Evolutionary conservation across 2,113 vertebrate species (phyloP).

Genomic region (Origma solitaria): DNA sequence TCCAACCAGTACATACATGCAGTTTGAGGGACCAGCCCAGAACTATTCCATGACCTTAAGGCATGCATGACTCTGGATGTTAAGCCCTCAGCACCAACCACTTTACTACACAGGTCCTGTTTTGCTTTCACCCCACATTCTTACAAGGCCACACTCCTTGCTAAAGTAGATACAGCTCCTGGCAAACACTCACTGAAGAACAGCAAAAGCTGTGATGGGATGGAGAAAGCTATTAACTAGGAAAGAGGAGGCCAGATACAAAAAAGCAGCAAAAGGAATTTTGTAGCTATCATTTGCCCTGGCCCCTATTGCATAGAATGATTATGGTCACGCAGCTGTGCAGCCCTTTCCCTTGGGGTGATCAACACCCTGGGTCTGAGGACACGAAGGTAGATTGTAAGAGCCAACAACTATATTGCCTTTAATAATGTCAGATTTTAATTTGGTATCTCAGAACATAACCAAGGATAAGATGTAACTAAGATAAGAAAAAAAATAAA

Average conservation of each 20-base stretch:
- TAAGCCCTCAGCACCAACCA: background rate
- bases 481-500: slow-evolving; percentile 47
- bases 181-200: background rate
- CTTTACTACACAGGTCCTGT: background rate
- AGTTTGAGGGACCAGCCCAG: background rate
- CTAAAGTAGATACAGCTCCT: background rate
- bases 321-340: background rate
- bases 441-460: background rate
- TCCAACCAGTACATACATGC: background rate
- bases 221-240: background rate
- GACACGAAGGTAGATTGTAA: background rate
- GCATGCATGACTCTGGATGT: background rate
- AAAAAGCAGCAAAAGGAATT: background rate
- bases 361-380: background rate
- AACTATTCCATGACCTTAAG: background rate
- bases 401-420: background rate
- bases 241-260: background rate
- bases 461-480: slow-evolving; percentile 4
- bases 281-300: background rate
- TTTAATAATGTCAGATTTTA: background rate
- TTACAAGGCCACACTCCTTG: background rate
- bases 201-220: background rate
- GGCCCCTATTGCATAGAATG: background rate
- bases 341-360: background rate
- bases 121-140: background rate